Conservation (phyloP, 1,140 invertebrate genomes). For the Micrasema minimum region DNA sequence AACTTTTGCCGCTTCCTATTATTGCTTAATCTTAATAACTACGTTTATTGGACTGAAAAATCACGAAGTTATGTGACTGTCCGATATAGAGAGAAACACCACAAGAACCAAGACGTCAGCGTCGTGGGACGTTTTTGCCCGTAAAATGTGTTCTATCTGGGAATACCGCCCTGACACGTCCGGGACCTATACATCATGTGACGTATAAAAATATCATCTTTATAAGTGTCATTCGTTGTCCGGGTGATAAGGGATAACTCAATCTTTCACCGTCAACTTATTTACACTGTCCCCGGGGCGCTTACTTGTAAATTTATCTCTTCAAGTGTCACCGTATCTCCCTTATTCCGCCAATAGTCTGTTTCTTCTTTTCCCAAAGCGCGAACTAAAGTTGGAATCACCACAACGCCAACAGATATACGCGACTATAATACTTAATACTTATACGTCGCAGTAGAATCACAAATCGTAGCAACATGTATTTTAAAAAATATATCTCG, state of each 20-base stretch:
- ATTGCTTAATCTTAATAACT: no score
- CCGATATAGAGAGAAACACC: no score
- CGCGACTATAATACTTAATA: background rate
- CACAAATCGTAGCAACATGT: no score
- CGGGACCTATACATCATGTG: constrained; percentile 26
- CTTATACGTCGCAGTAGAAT: no score
- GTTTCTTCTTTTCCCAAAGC: constrained; percentile 31
- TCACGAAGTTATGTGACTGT: no score
- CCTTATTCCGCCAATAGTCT: constrained; percentile 46
- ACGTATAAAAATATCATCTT: constrained; percentile 47
- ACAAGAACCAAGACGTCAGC: no score
- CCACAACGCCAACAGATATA: no score
- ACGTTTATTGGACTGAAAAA: no score
- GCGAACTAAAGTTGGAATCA: background rate
- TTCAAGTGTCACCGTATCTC: constrained; percentile 48
- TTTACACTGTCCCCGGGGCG: constrained; percentile 51
- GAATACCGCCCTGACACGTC: background rate
- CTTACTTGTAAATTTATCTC: constrained; percentile 52
- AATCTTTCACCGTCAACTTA: constrained; percentile 54
- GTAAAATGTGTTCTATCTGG: background rate
- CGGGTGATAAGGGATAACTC: constrained; percentile 54
- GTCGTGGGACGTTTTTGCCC: no score
- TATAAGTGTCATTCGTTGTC: constrained; percentile 53
- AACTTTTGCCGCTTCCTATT: no score
- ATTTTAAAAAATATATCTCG: no score